Base-by-base conservation (phyloP, 2,113 vertebrate genomes). In the Mesembrinibis cayennensis region DNA sequence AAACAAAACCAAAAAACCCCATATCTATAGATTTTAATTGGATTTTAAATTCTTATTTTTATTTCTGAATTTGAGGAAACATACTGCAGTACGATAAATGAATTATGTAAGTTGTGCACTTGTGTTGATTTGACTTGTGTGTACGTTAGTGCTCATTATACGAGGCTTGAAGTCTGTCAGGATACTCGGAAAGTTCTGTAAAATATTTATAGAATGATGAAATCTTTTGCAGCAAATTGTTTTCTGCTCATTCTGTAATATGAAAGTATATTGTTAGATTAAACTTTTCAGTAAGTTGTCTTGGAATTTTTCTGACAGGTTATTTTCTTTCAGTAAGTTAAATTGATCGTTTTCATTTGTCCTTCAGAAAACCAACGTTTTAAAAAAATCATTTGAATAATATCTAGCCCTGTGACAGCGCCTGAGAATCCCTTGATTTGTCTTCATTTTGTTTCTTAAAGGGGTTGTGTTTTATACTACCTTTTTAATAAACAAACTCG, bases 401-500 rank as follows among this genome's bases (percentile, higher is more conserved):
- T 93, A 72, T 73, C 58, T 90, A 92, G 56, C 61, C n/a, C 67
- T 95, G 56, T 85, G 89, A 45, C 26, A 76, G 69, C 73, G 29
- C 85, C 91, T 79, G 73, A 56, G 62, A 89, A 87, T 91, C 83
- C 87, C 67, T 93, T 84, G 38, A 16, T 90, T 93, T 95, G 82
- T 79, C 83, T 89, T 92, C 65, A 26, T 90, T 97, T 97, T 96
- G 96, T 97, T 97, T 95, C 86, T 92, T 95, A 91, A 97, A 95
- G 89, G 94, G 91, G 94, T 96, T 90, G 87, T 97, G 91, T 95
- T 97, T 97, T 95, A 92, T 95, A 96, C 89, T 95, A 89, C 80
- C 96, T 98, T 97, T 97, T 96, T 94, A 96, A 96, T 95, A 97
- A 97, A 96, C 88, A 95, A 95, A 95, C 55, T 82, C 34, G 0